Conservation (phyloP, 2,797 vertebrate genomes). For the Semaprochilodus insignis region DNA sequence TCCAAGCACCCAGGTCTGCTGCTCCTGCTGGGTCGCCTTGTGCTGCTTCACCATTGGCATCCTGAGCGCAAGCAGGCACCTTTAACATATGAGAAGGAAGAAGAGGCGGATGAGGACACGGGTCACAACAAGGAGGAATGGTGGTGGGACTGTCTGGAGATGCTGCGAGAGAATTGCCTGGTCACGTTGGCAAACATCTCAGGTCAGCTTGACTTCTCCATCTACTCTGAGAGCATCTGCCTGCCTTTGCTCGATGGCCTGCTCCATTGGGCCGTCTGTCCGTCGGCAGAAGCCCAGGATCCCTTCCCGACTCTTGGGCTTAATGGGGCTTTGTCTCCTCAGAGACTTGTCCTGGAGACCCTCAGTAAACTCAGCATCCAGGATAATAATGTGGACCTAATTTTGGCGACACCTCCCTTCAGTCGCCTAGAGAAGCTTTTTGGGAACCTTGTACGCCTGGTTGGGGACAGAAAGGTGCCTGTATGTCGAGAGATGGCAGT, state of each 20-base stretch:
- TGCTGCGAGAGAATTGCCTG: conserved; percentile 95
- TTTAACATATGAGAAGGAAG: conserved; percentile 96
- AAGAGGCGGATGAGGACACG: conserved; percentile 92
- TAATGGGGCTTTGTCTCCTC: conserved; percentile 94
- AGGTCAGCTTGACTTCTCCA: conserved; percentile 95
- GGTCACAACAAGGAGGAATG: conserved; percentile 95
- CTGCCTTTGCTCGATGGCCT: conserved; percentile 97
- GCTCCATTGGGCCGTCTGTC: conserved; percentile 98
- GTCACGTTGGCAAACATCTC: conserved; percentile 98
- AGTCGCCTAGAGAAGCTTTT: conserved; percentile 96
- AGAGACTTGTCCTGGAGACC: conserved; percentile 98
- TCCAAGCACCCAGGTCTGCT: conserved; percentile 96
- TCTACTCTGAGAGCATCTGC: conserved; percentile 97
- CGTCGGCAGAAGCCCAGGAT: conserved; percentile 97
- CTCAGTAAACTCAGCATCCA: conserved; percentile 99
- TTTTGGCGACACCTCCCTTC: conserved; percentile 96
- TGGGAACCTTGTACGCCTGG: conserved; percentile 94
- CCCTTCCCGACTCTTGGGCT: conserved; percentile 95
- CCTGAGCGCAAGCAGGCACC: conserved; percentile 96
- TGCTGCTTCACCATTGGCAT: conserved; percentile 96
- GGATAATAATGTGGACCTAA: conserved; percentile 99
- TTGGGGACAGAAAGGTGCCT: conserved; percentile 95
- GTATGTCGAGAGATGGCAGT: conserved; percentile 99
- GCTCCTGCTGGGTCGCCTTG: conserved; percentile 92
- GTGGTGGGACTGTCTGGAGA: conserved; percentile 99